Conservation (phyloP, 2,888 invertebrate genomes). For the Epinotia bilunana region DNA sequence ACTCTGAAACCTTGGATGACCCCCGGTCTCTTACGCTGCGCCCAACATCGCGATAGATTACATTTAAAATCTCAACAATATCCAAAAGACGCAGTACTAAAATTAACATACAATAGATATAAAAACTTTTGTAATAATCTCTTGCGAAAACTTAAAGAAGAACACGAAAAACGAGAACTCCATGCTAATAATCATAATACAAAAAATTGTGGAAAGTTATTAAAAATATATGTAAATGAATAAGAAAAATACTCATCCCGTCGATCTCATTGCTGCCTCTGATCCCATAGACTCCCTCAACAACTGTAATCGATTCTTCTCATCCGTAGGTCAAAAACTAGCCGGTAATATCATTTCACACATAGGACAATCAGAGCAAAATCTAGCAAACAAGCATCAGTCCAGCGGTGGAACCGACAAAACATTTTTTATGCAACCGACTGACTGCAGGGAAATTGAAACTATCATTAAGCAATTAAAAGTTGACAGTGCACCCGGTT, state of each 20-base stretch:
- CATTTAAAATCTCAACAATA: not conserved
- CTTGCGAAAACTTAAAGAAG: conserved; percentile 3
- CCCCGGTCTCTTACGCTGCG: not conserved
- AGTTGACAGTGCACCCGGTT: too few relatives aligned
- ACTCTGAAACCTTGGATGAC: conserved; percentile 3
- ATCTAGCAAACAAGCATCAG: too few relatives aligned
- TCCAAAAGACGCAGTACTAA: not conserved
- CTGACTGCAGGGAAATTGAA: too few relatives aligned
- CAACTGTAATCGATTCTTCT: not conserved
- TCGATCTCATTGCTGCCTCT: not conserved
- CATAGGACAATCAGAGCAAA: too few relatives aligned
- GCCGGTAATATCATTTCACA: too few relatives aligned
- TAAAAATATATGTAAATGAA: conserved; percentile 4
- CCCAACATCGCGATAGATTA: not conserved
- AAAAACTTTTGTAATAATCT: conserved; percentile 12
- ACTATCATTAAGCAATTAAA: too few relatives aligned
- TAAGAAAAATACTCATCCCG: not conserved
- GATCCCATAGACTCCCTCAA: not conserved
- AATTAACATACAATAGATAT: conserved; percentile 5
- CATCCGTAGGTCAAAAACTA: too few relatives aligned
- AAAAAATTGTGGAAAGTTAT: conserved; percentile 1
- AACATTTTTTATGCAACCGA: too few relatives aligned
- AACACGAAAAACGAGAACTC: conserved; percentile 7
- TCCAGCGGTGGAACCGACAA: too few relatives aligned
- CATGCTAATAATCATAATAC: not conserved